Evolutionary conservation across 2,888 invertebrate species (phyloP).

Genomic region (Nymphalis c-album): DNA sequence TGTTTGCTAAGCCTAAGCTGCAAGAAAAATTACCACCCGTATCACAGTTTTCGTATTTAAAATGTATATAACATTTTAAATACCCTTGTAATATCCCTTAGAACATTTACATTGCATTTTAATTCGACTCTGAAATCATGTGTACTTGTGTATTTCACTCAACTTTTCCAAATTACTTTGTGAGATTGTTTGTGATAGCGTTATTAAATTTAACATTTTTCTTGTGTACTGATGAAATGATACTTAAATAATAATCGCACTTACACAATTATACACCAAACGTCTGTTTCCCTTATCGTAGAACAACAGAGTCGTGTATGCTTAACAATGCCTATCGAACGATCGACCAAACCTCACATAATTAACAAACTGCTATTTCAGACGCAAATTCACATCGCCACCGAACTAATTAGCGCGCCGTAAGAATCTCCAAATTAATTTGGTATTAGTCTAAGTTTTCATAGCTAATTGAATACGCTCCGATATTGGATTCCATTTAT

Average conservation of each 20-base stretch:
- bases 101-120: no score
- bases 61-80: no score
- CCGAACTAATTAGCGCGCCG: conserved; percentile 40
- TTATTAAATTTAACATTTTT: no score
- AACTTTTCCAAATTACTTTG: no score
- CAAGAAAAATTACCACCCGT: no score
- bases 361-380: conserved; percentile 25
- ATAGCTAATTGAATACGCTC: conserved; percentile 52
- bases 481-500: conserved; percentile 38
- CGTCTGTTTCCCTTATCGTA: background rate
- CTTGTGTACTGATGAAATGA: no score
- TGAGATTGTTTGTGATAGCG: no score
- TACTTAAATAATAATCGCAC: background rate
- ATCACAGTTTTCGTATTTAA: no score
- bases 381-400: conserved; percentile 20
- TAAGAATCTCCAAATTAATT: conserved; percentile 46
- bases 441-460: conserved; percentile 50
- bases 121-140: no score
- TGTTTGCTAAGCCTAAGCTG: no score
- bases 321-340: background rate
- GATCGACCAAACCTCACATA: conserved; percentile 12
- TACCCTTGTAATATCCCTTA: no score
- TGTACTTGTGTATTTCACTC: no score
- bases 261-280: background rate
- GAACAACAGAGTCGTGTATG: background rate